Conservation (phyloP, 1,140 invertebrate species). For the Drosophila orosa region DNA sequence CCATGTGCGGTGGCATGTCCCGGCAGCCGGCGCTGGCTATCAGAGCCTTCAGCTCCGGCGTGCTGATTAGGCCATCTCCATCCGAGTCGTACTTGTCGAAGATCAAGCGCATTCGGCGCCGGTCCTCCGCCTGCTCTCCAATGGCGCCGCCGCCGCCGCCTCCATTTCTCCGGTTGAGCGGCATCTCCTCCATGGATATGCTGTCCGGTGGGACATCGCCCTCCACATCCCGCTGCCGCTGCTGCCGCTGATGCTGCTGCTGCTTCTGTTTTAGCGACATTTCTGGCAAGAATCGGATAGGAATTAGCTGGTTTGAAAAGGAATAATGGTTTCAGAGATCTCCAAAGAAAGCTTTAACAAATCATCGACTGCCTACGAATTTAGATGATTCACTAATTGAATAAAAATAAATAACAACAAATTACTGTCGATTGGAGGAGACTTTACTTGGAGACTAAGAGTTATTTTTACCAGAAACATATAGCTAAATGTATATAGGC, state of each 20-base stretch:
- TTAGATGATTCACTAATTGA: no score
- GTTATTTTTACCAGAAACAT: neutral
- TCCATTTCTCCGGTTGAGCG: neutral
- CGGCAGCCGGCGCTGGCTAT: slow-evolving; percentile 87
- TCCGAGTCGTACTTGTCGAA: slow-evolving; percentile 88
- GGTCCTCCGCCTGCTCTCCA: slow-evolving; percentile 3
- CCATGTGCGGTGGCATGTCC: slow-evolving; percentile 89
- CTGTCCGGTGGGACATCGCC: slow-evolving; percentile 6
- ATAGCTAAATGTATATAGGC: neutral
- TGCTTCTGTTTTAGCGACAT: neutral
- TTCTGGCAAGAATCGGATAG: neutral
- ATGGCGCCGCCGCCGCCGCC: neutral
- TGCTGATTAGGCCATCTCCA: slow-evolving; percentile 89
- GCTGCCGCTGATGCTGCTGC: neutral
- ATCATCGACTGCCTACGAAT: neutral
- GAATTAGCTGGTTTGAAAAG: neutral
- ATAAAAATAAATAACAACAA: neutral
- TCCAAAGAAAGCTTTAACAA: neutral
- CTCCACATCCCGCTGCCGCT: neutral
- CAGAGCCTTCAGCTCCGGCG: slow-evolving; percentile 88
- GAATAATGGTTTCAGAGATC: neutral
- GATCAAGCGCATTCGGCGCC: neutral
- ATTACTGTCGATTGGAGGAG: no score
- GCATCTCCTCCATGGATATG: slow-evolving; percentile 13
- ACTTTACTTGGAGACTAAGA: neutral